A percentile compares a stretch with the other conserved stretches of the same genome.
These are phyloP conservation scores for Serinus canaria DNA, from an alignment of 2,113 vertebrate genomes.

Conservation along the genomic window DNA sequence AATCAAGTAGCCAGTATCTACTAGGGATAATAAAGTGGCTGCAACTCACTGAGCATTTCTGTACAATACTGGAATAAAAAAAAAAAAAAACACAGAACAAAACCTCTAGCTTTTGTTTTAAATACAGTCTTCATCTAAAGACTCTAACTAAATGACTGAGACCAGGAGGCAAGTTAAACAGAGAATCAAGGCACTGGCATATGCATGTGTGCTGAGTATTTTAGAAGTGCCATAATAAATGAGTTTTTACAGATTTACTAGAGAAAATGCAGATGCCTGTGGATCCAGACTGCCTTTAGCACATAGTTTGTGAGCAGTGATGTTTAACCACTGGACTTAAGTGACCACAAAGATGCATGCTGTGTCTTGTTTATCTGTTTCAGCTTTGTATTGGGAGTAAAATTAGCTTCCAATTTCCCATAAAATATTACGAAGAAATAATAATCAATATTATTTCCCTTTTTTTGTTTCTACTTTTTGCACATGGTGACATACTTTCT, in stretches of 20 bases:
- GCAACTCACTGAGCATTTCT: background rate
- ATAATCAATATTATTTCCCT: background rate
- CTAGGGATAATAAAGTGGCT: background rate
- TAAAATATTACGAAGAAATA: background rate
- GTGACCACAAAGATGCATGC: background rate
- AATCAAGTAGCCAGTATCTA: background rate
- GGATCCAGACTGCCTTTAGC: background rate
- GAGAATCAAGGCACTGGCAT: background rate
- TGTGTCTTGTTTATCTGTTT: background rate
- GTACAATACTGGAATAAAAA: background rate
- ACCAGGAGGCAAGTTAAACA: background rate
- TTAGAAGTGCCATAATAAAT: background rate
- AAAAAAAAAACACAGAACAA: background rate
- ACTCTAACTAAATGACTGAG: background rate
- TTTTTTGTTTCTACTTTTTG: background rate
- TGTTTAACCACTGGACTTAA: background rate
- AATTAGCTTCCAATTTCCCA: background rate
- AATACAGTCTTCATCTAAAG: background rate
- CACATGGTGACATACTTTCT: background rate
- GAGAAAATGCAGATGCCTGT: background rate
- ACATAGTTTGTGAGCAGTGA: background rate
- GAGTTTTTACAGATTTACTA: background rate
- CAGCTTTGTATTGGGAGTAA: background rate
- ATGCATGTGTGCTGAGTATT: background rate
- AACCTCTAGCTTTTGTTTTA: background rate